Evolutionary conservation across 2,797 vertebrate species (phyloP), one percentile per base, ranked within the genome.

Genomic region (Tarsius wallacei): DNA sequence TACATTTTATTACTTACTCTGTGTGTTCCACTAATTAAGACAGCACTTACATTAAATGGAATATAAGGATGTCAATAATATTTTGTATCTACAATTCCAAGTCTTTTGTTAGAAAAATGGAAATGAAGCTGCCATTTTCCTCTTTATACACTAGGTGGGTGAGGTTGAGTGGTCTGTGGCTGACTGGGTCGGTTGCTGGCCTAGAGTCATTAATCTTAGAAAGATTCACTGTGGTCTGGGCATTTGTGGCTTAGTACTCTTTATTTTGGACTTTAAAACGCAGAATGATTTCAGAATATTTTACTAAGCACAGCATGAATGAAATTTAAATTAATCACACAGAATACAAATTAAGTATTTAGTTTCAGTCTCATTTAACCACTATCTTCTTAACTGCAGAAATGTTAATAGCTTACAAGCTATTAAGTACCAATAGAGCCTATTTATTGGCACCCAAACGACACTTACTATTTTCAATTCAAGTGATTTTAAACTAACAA

Each of bases 401-500:
- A 91, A 90, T 57, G n/a, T 86, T 96, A 95, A 91, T 76, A 86
- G 80, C 81, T 77, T 87, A 36, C 53, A 66, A 90, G 47, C 80
- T 91, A 61, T 87, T 94, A 93, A 93, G 78, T 87, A 87, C 77
- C 53, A 66, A 47, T 15, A 61, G 47, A 84, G 19, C 70, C 80
- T 96, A 5, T 81, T 96, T 91, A 86, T 91, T 93, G 87, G 51
- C 73, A 90, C 19, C 26, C 36, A 90, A 81, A 78, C 49, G 90
- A 63, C 55, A 68, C 21, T 59, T 87, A 26, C 21, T 89, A 63
- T 95, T 96, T 83, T 95, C 84, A 90, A 71, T 84, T 77, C 49
- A 84, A 87, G 2, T 90, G 64, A 93, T 92, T 96, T 93, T 78
- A 97, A 66, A 90, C 70, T 87, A 97, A 87, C 36, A 91, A 15